Base-by-base conservation (phyloP, 1,140 invertebrate genomes). In the Heliconius himera region DNA sequence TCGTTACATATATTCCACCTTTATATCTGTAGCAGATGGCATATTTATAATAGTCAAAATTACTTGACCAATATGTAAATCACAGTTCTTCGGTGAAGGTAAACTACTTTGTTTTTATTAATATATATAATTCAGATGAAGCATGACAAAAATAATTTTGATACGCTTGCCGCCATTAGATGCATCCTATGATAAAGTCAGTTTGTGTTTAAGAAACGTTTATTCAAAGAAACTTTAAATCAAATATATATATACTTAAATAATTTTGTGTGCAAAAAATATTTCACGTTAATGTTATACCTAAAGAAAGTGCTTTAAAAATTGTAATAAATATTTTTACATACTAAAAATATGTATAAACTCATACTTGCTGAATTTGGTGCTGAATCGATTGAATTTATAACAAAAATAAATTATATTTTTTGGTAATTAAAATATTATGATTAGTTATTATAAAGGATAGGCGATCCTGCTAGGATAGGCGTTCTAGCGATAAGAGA, bases 1-100 rank as follows among this genome's bases (percentile, higher is more conserved):
- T 72, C 73, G 79, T 56, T 60, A 36, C 60, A 36, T 26, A 1
- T 66, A 66, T 29, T 66, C 60, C 60, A 66, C 60, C 76, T 77
- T 78, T 81, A 77, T 81, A 81, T 77, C 72, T 77, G 54, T 76
- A 81, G 71, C 80, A 77, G 72, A 74, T 74, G 80, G 77, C 80
- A 72, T 66, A 66, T 66, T 66, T 66, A 66, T 66, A 66, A 66
- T 29, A 74, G 51, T 46, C 74, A 70, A 60, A 79, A 79, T 79
- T 77, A 82, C 77, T 56, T 74, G 71, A 66, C 49, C 74, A 74
- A 81, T 79, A 82, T 77, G 74, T 74, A 76, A 74, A 79, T 73
- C 41, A 66, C 13, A 78, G 60, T 66, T 76, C 36, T 70, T 76
- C 29, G 60, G 74, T 77, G 78, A 82, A 82, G 81, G 81, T 77